Evolutionary conservation across 2,113 vertebrate genomes (phyloP), one percentile per base, ranked within the genome.

Genomic region (Polyodon spathula): DNA sequence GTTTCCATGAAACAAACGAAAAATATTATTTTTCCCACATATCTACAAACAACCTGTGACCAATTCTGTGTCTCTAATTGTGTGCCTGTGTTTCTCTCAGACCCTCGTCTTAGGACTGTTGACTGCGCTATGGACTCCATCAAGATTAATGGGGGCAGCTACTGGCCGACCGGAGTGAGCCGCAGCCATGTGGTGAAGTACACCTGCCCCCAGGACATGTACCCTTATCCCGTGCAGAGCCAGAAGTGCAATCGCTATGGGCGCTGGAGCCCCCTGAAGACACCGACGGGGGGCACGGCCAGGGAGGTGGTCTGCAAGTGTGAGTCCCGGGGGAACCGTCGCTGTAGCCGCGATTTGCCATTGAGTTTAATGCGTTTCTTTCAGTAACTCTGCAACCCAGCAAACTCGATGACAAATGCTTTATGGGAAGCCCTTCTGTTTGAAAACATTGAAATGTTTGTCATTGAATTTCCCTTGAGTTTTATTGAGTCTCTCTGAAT

Each of bases 161-260:
- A n/a, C n/a, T n/a, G n/a, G n/a, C n/a, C n/a, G n/a, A n/a, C n/a
- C n/a, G n/a, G n/a, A n/a, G n/a, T n/a, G n/a, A n/a, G n/a, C n/a
- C n/a, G n/a, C n/a, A n/a, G 40, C 58, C 82, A 78, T 60, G 1
- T 56, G 27, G 8, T 86, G 64, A 15, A 65, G 54, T 86, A 85
- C 59, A 15, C 9, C 0, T 86, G 84, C 60, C 37, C 48, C 0
- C 55, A 72, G 5, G 63, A 50, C 8, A 73, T 63, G 56, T 84
- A 81, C 51, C 76, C 84, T 1, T 71, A 56, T 14, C 81, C 84
- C 0, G 0, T 1, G 1, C 0, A 16, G 6, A 53, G 6, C 4
- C 77, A 67, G 1, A 1, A 9, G 1, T 86, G 84, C 42, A 58
- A 67, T 6, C 1, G 1, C 5, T 14, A 44, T 8, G 58, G 63